These are phyloP conservation scores for Garra rufa DNA, from an alignment of 2,113 vertebrate genomes.

Conservation along the genomic window DNA sequence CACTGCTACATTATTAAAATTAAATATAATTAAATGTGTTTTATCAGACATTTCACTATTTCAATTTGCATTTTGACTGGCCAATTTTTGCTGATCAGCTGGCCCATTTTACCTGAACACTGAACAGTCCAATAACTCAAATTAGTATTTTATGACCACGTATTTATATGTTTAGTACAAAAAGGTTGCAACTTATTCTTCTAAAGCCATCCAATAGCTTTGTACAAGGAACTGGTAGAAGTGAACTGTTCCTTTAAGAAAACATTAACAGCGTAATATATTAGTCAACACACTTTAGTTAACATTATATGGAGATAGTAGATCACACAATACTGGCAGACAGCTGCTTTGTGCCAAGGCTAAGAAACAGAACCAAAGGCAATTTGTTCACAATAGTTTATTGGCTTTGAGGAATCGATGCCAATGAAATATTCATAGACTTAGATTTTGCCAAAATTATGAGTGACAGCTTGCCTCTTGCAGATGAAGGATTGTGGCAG, in stretches of 20 bases:
- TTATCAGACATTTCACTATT: no score
- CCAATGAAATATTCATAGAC: slow-evolving; percentile 94
- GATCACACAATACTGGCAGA: neutral
- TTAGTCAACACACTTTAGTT: neutral
- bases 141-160: no score
- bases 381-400: slow-evolving; percentile 92
- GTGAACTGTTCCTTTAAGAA: neutral
- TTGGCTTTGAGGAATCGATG: slow-evolving; percentile 86
- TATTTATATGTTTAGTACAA: no score
- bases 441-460: slow-evolving; percentile 93
- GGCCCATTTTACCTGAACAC: no score
- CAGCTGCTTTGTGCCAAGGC: slow-evolving; percentile 14
- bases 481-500: slow-evolving; percentile 86
- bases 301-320: neutral
- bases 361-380: slow-evolving; percentile 74
- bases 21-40: no score
- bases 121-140: no score
- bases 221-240: neutral
- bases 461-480: slow-evolving; percentile 86
- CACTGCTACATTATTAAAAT: no score
- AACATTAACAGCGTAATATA: slow-evolving; percentile 2
- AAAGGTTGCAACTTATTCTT: no score
- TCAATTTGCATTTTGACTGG: no score
- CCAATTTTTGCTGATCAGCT: no score
- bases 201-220: no score